phyloP scores from a whole-genome alignment of 2,113 vertebrate genomes.

The Fulica atra region DNA sequence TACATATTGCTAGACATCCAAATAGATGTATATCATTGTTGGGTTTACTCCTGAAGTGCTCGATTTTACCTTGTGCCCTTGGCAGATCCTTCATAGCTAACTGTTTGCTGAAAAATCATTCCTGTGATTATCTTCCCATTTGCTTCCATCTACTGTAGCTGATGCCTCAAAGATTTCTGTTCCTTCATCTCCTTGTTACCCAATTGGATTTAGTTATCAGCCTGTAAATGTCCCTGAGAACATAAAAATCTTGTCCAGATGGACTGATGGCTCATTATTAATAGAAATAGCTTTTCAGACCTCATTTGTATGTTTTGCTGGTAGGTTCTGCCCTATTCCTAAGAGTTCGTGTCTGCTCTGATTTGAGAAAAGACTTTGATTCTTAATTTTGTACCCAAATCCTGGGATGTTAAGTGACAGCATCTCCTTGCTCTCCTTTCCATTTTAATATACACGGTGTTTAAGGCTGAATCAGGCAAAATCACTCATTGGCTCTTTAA shows the following conservation, averaged over 20 bases:
- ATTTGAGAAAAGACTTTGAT: slow-evolving; percentile 34
- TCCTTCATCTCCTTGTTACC: neutral
- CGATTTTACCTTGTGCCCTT: neutral
- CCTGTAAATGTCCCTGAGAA: neutral
- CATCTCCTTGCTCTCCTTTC: neutral
- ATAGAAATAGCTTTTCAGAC: slow-evolving; percentile 31
- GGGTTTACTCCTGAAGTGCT: neutral
- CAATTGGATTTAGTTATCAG: neutral
- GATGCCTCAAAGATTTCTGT: neutral
- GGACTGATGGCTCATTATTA: slow-evolving; percentile 5
- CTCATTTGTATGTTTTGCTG: slow-evolving; percentile 25
- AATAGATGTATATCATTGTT: neutral
- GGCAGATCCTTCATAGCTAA: neutral
- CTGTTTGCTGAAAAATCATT: neutral
- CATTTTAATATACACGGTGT: neutral
- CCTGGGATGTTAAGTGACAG: slow-evolving; percentile 27
- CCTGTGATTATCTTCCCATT: neutral
- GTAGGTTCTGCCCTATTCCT: neutral
- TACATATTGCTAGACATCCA: neutral
- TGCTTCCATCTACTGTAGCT: neutral
- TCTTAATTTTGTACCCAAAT: neutral
- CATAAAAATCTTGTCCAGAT: neutral
- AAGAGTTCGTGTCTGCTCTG: neutral
- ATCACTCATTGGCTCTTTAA: neutral
- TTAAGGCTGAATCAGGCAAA: slow-evolving; percentile 13